phyloP scores from a whole-genome alignment of 2,113 vertebrate genomes.

The Elaphurus davidianus region DNA sequence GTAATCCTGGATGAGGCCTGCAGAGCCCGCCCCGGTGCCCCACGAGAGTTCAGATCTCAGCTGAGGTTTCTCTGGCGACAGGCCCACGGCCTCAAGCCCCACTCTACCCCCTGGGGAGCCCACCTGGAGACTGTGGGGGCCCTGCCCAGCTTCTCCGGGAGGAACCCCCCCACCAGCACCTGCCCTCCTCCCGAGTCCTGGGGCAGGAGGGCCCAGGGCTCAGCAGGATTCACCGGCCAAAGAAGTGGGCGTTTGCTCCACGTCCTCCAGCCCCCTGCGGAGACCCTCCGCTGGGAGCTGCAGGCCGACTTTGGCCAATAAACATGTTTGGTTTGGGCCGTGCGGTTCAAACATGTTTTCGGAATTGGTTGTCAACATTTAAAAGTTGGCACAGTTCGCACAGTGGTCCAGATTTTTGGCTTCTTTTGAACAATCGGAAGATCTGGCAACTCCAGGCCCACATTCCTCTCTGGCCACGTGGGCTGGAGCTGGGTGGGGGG shows the following conservation, averaged over 20 bases:
- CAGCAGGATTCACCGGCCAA: neutral
- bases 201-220: neutral
- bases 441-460: neutral
- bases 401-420: constrained; percentile 56
- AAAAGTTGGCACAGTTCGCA: constrained; percentile 29
- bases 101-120: neutral
- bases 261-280: neutral
- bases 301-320: neutral
- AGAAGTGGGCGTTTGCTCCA: neutral
- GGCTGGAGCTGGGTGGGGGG: neutral
- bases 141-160: neutral
- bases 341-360: constrained; percentile 32
- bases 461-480: constrained; percentile 1
- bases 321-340: constrained; percentile 56
- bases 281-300: neutral
- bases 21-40: neutral
- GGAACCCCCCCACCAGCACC: neutral
- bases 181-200: neutral
- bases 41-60: neutral
- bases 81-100: neutral
- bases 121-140: neutral
- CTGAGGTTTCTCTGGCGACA: neutral
- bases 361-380: constrained; percentile 57
- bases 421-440: constrained; percentile 33
- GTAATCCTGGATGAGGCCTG: neutral